phyloP scores from a whole-genome alignment of 2,113 vertebrate species.

The Athene noctua region DNA sequence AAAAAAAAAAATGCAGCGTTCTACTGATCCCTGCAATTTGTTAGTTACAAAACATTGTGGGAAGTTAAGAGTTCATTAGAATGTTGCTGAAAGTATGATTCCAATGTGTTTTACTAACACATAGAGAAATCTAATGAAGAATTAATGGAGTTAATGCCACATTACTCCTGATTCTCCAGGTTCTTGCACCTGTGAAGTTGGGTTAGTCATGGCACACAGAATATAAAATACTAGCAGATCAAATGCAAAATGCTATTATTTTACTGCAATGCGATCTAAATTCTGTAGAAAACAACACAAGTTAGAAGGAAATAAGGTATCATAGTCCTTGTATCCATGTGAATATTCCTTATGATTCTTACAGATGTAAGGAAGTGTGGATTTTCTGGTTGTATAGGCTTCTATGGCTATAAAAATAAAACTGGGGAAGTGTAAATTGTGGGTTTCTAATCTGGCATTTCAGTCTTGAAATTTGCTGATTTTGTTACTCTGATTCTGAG shows the following conservation, averaged over 20 bases:
- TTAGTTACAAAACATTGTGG: background rate
- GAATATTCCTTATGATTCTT: background rate
- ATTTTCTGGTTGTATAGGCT: background rate
- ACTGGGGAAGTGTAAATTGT: background rate
- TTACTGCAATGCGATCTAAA: background rate
- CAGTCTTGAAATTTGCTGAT: background rate
- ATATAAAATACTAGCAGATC: background rate
- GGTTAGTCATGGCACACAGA: no score
- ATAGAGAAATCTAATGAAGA: background rate
- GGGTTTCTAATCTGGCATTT: background rate
- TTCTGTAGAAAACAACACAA: background rate
- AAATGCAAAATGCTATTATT: background rate
- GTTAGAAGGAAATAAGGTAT: background rate
- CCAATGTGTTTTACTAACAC: background rate
- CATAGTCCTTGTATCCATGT: no score
- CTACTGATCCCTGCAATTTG: background rate
- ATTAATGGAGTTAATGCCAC: background rate
- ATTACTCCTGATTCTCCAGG: background rate
- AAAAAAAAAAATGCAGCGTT: background rate
- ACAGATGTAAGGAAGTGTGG: background rate
- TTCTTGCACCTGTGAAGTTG: background rate
- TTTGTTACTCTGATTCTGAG: background rate
- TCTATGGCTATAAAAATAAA: background rate
- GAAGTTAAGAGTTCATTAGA: background rate
- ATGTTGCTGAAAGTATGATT: background rate